Conservation (phyloP, 2,113 vertebrate genomes). For the Megalops atlanticus region DNA sequence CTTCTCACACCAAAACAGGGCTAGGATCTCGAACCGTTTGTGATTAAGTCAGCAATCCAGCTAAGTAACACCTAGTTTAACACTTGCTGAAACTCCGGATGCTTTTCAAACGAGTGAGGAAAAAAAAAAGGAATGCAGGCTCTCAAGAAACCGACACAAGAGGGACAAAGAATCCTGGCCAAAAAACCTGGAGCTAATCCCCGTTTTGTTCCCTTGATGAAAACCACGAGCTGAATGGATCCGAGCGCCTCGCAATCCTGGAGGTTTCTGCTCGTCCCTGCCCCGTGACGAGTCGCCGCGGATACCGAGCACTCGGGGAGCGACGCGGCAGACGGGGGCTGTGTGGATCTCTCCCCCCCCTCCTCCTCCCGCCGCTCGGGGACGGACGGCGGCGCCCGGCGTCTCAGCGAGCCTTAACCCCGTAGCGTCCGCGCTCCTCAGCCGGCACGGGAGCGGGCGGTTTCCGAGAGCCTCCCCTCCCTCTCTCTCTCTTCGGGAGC, state of each 20-base stretch:
- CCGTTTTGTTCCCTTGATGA: not conserved
- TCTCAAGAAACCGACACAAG: not conserved
- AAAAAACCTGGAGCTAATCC: not conserved
- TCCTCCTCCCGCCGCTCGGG: too few species aligned
- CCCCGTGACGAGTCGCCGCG: not conserved
- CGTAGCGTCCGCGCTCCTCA: not conserved
- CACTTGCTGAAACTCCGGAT: not conserved
- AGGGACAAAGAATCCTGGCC: not conserved
- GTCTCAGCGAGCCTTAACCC: not conserved
- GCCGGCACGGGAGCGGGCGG: too few species aligned
- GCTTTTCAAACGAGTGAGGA: not conserved
- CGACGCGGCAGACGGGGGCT: not conserved
- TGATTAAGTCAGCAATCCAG: not conserved
- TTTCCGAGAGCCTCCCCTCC: too few species aligned
- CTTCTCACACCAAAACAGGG: conserved; percentile 5
- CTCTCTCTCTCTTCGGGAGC: too few species aligned
- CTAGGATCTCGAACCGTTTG: not conserved
- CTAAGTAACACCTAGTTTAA: not conserved
- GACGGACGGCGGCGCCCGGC: not conserved
- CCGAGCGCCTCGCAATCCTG: not conserved
- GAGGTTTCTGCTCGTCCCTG: not conserved
- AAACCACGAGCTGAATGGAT: not conserved
- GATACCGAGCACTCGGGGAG: not conserved
- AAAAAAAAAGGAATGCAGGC: not conserved
- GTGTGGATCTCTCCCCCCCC: not conserved